Conservation (phyloP, 35 echinoderm and acorn worm species). For the Lytechinus pictus region DNA sequence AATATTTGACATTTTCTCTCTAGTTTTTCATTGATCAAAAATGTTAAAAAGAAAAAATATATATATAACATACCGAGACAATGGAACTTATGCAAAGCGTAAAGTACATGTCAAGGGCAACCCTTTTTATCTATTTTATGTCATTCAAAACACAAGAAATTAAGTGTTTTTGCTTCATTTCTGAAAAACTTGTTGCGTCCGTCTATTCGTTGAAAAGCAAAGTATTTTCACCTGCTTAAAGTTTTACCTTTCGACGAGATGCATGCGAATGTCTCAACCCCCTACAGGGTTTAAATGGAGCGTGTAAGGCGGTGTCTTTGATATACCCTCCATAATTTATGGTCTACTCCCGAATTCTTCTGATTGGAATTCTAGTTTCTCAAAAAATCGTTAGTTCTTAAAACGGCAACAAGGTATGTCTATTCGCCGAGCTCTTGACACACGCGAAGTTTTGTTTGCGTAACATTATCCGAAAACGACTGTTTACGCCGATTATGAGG, state of each 20-base stretch:
- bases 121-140: background rate
- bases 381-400: background rate
- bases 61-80: background rate
- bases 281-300: slow-evolving; percentile 2
- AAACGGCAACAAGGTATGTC: slow-evolving; percentile 1
- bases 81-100: background rate
- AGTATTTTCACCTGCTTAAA: background rate
- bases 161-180: background rate
- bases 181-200: background rate
- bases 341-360: background rate
- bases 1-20: no score
- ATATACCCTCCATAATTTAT: background rate
- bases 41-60: no score
- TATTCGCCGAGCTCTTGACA: background rate
- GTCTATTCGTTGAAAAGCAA: background rate
- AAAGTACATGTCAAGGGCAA: background rate
- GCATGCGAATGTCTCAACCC: background rate
- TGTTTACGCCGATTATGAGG: background rate
- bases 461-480: background rate
- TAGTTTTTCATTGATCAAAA: no score
- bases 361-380: slow-evolving; percentile 10
- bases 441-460: slow-evolving; percentile 7
- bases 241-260: background rate
- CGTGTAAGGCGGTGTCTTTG: background rate
- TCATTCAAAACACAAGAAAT: background rate